Base-by-base conservation (phyloP, 2,888 invertebrate species). In the Digitonthophagus gazella region DNA sequence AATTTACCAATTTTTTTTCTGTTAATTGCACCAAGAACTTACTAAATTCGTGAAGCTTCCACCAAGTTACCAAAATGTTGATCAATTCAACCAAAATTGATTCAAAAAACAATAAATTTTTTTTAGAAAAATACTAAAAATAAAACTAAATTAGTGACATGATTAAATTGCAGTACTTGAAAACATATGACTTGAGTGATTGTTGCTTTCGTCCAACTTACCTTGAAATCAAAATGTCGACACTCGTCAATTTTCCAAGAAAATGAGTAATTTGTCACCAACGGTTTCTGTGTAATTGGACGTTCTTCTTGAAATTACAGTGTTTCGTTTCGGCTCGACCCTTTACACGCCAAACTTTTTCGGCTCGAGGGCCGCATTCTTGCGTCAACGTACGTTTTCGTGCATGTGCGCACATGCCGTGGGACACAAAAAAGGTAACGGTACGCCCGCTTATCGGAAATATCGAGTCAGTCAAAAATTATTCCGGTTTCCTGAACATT, bases 401-500 rank as follows among this genome's bases (percentile, higher is more conserved):
- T n/a, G n/a, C n/a, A n/a, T 65, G 20, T 19, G 14, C 11, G 58
- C 66, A 58, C 58, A 56, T n/a, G n/a, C n/a, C n/a, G n/a, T n/a
- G n/a, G n/a, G n/a, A n/a, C n/a, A n/a, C n/a, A 58, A 58, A 58
- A 20, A 11, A 66, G 44, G 28, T 66, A 66, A 56, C 18, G 28
- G 15, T 5, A 14, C 19, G 66, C 15, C 58, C 20, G 44, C 56
- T 66, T 66, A 66, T 66, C 66, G 66, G 28, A 57, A 58, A 58
- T 56, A 57, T 58, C 15, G 56, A 58, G 58, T 66, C 66, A 66
- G 58, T 66, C 58, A 66, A 66, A 66, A 66, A 58, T 58, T 56
- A 58, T 66, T 58, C 66, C 22, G 19, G 66, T 14, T 16, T 28
- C 18, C 22, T 57, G 57, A 54, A 19, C 28, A 44, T 44, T 44